These are phyloP conservation scores for Pristionchus arcanus DNA, from an alignment of 2,888 invertebrate species.

Conservation along the genomic window DNA sequence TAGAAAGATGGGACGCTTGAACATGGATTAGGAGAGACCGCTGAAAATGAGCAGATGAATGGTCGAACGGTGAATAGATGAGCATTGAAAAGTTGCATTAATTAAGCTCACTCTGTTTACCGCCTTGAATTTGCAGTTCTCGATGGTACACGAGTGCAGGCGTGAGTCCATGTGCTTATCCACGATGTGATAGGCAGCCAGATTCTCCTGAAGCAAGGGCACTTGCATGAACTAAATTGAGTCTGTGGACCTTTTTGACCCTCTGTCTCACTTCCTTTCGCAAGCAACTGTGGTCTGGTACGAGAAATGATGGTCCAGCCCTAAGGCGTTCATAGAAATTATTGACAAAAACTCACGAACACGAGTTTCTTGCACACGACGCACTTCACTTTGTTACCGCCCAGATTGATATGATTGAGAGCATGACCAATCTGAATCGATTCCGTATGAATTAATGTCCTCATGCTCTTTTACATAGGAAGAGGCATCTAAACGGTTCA, in stretches of 20 bases:
- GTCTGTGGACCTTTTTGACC: too few relatives aligned
- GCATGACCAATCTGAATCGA: background rate
- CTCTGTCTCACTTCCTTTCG: too few relatives aligned
- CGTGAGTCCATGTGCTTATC: background rate
- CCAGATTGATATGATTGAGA: background rate
- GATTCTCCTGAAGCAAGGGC: background rate
- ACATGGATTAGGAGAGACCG: background rate
- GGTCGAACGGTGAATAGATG: too few relatives aligned
- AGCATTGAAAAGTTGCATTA: too few relatives aligned
- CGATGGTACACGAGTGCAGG: background rate
- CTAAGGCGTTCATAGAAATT: too few relatives aligned
- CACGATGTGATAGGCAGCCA: background rate
- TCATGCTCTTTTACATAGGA: too few relatives aligned
- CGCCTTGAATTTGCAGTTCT: background rate
- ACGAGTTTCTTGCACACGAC: background rate
- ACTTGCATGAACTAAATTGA: too few relatives aligned
- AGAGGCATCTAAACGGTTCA: too few relatives aligned
- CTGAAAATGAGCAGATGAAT: background rate
- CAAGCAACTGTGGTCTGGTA: too few relatives aligned
- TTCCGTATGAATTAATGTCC: too few relatives aligned
- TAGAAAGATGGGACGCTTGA: background rate
- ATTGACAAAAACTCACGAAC: background rate
- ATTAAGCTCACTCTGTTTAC: background rate
- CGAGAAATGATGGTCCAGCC: background rate
- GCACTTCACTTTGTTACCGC: background rate